Conservation (phyloP, 2,888 invertebrate species). For the Nipponacmea schrenckii region DNA sequence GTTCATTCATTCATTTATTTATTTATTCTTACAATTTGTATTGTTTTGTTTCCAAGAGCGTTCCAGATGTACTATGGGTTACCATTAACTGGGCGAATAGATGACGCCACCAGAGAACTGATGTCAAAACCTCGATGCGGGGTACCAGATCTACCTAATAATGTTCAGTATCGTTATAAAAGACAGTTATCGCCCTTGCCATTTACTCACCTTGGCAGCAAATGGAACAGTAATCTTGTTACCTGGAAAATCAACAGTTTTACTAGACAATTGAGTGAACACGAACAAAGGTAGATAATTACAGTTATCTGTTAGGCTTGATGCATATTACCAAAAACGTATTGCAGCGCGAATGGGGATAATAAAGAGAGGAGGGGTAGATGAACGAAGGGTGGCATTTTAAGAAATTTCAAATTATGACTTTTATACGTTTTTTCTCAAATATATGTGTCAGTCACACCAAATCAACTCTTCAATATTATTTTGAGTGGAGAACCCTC, state of each 20-base stretch:
- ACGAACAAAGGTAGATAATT: slow-evolving; percentile 30
- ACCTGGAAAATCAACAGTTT: slow-evolving; percentile 51
- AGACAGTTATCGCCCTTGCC: slow-evolving; percentile 14
- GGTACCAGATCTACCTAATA: slow-evolving; percentile 52
- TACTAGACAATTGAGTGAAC: slow-evolving; percentile 40
- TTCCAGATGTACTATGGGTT: slow-evolving; percentile 60
- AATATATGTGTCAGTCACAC: too few species aligned
- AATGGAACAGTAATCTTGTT: slow-evolving; percentile 51
- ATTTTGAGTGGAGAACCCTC: too few species aligned
- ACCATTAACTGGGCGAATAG: slow-evolving; percentile 52
- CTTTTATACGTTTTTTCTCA: too few species aligned
- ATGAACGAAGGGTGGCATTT: too few species aligned
- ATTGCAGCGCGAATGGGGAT: too few species aligned
- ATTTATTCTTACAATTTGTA: too few species aligned
- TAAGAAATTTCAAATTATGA: too few species aligned
- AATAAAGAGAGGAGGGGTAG: too few species aligned
- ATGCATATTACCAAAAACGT: too few species aligned
- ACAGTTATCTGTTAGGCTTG: too few species aligned
- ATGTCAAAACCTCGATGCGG: slow-evolving; percentile 63
- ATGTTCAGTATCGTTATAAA: slow-evolving; percentile 24
- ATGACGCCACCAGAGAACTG: slow-evolving; percentile 46
- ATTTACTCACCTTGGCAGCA: slow-evolving; percentile 41
- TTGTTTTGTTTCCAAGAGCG: slow-evolving; percentile 34
- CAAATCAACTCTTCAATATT: too few species aligned
- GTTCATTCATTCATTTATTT: too few species aligned